Percentiles rank a stretch among this genome's conserved stretches.
Evolutionary conservation across 2,797 vertebrate genomes (phyloP).

Genomic region (Taenioides sp.): DNA sequence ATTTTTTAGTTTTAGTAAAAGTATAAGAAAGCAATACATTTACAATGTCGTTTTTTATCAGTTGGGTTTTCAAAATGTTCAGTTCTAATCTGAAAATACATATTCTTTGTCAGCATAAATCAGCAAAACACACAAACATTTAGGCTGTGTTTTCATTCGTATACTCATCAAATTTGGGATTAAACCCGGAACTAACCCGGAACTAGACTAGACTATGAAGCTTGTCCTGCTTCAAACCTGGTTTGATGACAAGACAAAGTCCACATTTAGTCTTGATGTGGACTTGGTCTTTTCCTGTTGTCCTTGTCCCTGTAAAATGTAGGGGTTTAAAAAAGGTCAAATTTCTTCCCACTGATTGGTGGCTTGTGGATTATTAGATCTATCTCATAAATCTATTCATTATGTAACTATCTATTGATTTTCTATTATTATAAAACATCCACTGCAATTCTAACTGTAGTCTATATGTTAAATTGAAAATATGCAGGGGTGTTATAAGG

Average conservation of each 20-base stretch:
- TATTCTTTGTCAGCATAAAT: background rate
- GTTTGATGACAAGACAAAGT: background rate
- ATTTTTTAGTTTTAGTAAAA: background rate
- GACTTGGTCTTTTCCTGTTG: background rate
- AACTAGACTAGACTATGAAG: too few relatives aligned
- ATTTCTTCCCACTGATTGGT: background rate
- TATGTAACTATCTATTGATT: too few relatives aligned
- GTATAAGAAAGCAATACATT: background rate
- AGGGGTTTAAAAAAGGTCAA: too few relatives aligned
- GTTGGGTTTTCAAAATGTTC: too few relatives aligned
- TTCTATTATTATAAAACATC: background rate
- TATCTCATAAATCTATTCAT: too few relatives aligned
- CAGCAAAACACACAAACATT: background rate
- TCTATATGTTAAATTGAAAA: slow-evolving; percentile 7
- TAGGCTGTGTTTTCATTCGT: too few relatives aligned
- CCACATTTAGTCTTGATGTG: background rate
- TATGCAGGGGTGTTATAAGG: slow-evolving; percentile 28
- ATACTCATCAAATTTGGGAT: too few relatives aligned
- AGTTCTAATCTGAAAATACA: too few relatives aligned
- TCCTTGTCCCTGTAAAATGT: background rate
- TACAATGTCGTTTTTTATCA: too few relatives aligned
- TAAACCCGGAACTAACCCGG: too few relatives aligned
- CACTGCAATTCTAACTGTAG: background rate
- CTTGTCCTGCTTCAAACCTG: background rate
- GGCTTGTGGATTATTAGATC: background rate